Evolutionary conservation across 2,888 invertebrate species (phyloP).

Genomic region (Drosophila bunnanda): DNA sequence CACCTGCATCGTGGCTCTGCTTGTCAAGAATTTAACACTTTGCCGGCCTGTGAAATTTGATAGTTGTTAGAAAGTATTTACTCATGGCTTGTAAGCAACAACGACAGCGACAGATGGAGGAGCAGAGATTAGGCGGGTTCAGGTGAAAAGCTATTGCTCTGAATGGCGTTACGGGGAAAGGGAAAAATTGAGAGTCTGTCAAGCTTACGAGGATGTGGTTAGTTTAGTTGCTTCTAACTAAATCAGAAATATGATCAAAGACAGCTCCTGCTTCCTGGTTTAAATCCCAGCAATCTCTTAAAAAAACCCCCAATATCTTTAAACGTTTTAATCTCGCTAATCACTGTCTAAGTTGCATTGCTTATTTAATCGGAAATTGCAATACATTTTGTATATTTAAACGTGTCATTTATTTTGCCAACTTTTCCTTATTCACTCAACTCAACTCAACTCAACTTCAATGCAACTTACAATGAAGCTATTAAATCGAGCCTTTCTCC

Average conservation of each 20-base stretch:
- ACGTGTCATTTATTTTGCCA: constrained; percentile 32
- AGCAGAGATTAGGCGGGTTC: constrained; percentile 23
- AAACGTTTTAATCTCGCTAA: constrained; percentile 1
- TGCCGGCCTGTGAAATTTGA: constrained; percentile 61
- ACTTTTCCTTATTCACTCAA: constrained; percentile 29
- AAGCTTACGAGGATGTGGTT: not conserved
- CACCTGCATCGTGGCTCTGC: constrained; percentile 62
- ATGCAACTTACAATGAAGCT: constrained; percentile 33
- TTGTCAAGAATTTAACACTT: constrained; percentile 72
- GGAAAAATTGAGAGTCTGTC: constrained; percentile 4
- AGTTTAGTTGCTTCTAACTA: not conserved
- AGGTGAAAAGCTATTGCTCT: constrained; percentile 15
- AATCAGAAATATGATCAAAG: not conserved
- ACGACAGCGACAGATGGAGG: constrained; percentile 15
- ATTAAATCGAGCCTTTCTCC: constrained; percentile 42
- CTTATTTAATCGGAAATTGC: constrained; percentile 26
- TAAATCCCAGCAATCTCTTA: too few relatives aligned
- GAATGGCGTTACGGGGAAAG: constrained; percentile 15
- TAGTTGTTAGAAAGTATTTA: constrained; percentile 66
- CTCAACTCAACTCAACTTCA: constrained; percentile 7
- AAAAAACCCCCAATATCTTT: not conserved
- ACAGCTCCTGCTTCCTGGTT: not conserved
- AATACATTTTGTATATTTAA: constrained; percentile 19
- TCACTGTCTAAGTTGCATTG: constrained; percentile 6
- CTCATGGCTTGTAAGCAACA: constrained; percentile 30